These are phyloP conservation scores for Gymnogyps californianus DNA, from an alignment of 2,113 vertebrate species.

Conservation along the genomic window DNA sequence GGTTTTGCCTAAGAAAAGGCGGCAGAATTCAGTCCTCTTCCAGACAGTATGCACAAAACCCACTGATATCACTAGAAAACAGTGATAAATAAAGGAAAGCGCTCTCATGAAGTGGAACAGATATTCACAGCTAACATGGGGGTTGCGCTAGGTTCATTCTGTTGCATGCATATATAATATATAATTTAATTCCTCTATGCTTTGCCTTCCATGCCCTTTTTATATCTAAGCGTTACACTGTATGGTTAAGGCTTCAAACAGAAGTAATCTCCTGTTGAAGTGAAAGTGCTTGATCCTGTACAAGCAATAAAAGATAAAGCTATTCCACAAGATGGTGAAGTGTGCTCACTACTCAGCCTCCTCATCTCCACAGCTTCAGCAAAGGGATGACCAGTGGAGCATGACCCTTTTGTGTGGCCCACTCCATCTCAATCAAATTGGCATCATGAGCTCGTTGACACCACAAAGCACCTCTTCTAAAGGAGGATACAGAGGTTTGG, in stretches of 20 bases:
- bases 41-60: not conserved
- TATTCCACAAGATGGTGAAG: not conserved
- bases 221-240: not conserved
- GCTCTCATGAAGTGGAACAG: constrained; percentile 39
- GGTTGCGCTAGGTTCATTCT: not conserved
- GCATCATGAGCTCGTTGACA: not conserved
- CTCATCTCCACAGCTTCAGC: not conserved
- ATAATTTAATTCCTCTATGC: constrained; percentile 27
- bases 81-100: constrained; percentile 4
- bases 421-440: not conserved
- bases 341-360: not conserved
- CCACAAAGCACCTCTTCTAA: not conserved
- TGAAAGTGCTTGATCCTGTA: constrained; percentile 28
- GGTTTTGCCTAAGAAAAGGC: not conserved
- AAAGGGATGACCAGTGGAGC: not conserved
- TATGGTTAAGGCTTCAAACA: constrained; percentile 45
- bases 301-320: constrained; percentile 23
- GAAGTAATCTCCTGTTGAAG: constrained; percentile 55
- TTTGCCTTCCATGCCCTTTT: constrained; percentile 2
- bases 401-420: not conserved
- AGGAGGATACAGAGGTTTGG: not conserved
- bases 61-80: not conserved
- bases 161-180: not conserved
- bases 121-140: not conserved
- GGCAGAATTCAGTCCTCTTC: not conserved